Percentiles rank a stretch among this genome's conserved stretches.
phyloP scores from a whole-genome alignment of 1,140 invertebrate genomes.

The Drosophila suzukii region DNA sequence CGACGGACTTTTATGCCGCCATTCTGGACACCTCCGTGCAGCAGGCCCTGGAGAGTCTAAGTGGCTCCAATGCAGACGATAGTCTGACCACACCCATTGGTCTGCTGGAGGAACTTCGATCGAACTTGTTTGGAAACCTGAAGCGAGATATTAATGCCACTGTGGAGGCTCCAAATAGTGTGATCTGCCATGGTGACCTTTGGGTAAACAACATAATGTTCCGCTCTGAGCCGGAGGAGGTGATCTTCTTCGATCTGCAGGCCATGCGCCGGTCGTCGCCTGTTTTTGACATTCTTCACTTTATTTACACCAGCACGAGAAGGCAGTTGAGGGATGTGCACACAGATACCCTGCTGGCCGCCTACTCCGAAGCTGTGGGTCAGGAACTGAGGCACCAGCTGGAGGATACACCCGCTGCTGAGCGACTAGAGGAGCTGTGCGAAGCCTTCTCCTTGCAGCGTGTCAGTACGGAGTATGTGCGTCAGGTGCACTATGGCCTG shows the following conservation, averaged over 20 bases:
- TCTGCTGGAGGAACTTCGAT: conserved; percentile 58
- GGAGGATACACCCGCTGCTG: conserved; percentile 40
- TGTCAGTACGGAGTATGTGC: conserved; percentile 71
- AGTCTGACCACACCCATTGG: conserved; percentile 64
- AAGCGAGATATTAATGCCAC: conserved; percentile 58
- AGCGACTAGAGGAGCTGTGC: conserved; percentile 46
- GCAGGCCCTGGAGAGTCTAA: conserved; percentile 73
- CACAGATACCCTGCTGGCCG: conserved; percentile 67
- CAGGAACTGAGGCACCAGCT: conserved; percentile 59
- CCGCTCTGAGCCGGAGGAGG: conserved; percentile 68
- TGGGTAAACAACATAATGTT: conserved; percentile 85
- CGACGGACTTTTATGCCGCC: conserved; percentile 71
- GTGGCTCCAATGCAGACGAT: conserved; percentile 67
- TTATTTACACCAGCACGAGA: conserved; percentile 80
- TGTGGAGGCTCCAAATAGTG: conserved; percentile 59
- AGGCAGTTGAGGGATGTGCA: conserved; percentile 68
- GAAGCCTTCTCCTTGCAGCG: conserved; percentile 65
- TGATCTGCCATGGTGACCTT: conserved; percentile 84
- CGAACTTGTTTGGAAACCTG: conserved; percentile 63
- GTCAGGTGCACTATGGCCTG: conserved; percentile 76
- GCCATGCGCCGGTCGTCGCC: conserved; percentile 85
- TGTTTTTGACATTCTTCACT: conserved; percentile 85
- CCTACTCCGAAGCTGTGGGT: conserved; percentile 60
- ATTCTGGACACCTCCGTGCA: conserved; percentile 76
- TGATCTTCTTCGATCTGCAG: conserved; percentile 86